Evolutionary conservation across 2,113 vertebrate species (phyloP).

Genomic region (Oryzias celebensis): DNA sequence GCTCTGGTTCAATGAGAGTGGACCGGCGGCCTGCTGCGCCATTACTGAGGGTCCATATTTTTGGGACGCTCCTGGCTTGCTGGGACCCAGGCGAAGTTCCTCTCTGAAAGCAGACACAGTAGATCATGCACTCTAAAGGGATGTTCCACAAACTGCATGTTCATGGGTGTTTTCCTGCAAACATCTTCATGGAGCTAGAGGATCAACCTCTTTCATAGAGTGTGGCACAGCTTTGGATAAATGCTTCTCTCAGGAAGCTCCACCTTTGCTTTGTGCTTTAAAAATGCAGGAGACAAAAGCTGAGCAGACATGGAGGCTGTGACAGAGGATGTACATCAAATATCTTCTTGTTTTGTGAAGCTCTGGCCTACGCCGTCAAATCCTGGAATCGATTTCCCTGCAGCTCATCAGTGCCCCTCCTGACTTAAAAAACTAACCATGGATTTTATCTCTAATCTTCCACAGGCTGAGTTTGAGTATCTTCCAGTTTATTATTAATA

Average conservation of each 20-base stretch:
- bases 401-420: background rate
- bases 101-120: constrained; percentile 60
- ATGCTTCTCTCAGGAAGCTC: too few species aligned
- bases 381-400: background rate
- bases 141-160: background rate
- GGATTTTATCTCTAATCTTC: background rate
- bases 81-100: constrained; percentile 69
- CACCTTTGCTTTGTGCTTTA: background rate
- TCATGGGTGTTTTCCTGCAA: background rate
- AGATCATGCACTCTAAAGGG: background rate
- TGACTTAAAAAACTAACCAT: background rate
- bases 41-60: constrained; percentile 69
- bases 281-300: background rate
- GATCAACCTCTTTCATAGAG: too few species aligned
- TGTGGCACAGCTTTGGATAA: too few species aligned
- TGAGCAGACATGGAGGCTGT: background rate
- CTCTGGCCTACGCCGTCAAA: background rate
- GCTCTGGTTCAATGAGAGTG: constrained; percentile 83
- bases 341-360: background rate
- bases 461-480: background rate
- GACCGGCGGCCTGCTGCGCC: constrained; percentile 63
- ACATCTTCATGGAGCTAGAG: too few species aligned
- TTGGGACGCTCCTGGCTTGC: constrained; percentile 40
- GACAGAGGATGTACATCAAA: background rate
- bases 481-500: too few species aligned